Base-by-base conservation (phyloP, 2,888 invertebrate species). In the Drosophila monieri region DNA sequence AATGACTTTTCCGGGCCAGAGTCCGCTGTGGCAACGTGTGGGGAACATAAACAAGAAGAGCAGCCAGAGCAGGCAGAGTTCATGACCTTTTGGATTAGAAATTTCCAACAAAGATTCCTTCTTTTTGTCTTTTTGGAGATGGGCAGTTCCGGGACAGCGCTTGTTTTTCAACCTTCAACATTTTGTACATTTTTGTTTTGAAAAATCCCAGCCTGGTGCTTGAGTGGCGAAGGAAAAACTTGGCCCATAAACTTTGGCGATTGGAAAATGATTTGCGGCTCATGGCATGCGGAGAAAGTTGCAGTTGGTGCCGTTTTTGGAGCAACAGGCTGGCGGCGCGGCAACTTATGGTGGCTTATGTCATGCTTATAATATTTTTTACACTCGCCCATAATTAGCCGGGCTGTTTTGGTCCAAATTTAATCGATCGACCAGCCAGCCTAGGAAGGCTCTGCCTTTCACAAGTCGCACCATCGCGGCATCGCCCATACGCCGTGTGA, bases 1-100 rank as follows among this genome's bases (percentile, higher is more conserved):
- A 83, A 84, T 83, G 84, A 83, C 79, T 83, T 83, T 83, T 83
- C 81, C 81, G 81, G 80, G 76, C 30, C 44, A 14, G 53, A 53
- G 44, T 32, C 54, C 54, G 58, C 68, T 71, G 70, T 59, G 54
- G 78, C 39, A 41, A 76, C 79, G 80, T 78, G 81, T 80, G 84
- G 77, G 80, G 79, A 84, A 78, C 80, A 69, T 73, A 84, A 84
- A 80, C 84, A 75, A 61, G 30, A 51, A 43, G 43, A 46, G 12
- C 43, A 49, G 4, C 10, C 32, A 68, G 21, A 23, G 5, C 53
- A 44, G 23, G 23, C 51, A 80, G 71, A 66, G 80, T 80, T 80
- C 80, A 83, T 80, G 80, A 80, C 80, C 80, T 71, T 59, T 78
- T 44, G 60, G 32, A 18, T 56, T 46, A 60, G 48, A 43, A 44